Evolutionary conservation across 2,888 invertebrate species (phyloP).

Genomic region (Acleris cristana): DNA sequence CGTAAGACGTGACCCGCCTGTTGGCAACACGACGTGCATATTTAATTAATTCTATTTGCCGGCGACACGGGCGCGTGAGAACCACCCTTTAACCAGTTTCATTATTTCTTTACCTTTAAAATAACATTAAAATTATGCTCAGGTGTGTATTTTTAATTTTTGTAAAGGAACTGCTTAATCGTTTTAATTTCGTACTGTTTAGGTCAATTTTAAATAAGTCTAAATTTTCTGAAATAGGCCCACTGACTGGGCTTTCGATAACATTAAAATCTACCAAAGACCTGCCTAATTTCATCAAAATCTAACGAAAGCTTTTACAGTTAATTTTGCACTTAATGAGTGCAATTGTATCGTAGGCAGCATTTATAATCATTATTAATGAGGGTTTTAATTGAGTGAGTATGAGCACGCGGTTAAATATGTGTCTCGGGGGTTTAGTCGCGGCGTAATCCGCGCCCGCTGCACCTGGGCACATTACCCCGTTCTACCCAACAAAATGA

Average conservation of each 20-base stretch:
- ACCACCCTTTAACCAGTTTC: slow-evolving; percentile 8
- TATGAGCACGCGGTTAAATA: slow-evolving; percentile 41
- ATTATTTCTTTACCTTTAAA: not conserved
- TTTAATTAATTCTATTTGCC: slow-evolving; percentile 33
- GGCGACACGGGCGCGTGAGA: slow-evolving; percentile 14
- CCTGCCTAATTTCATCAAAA: too few relatives aligned
- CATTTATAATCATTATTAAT: slow-evolving; percentile 54
- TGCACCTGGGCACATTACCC: slow-evolving; percentile 27
- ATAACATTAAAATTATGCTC: not conserved
- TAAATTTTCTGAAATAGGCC: too few relatives aligned
- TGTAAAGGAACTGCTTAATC: too few relatives aligned
- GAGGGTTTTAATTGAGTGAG: slow-evolving; percentile 55
- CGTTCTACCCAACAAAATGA: slow-evolving; percentile 16
- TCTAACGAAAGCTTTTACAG: not conserved
- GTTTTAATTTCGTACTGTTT: too few relatives aligned
- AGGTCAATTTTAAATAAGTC: too few relatives aligned
- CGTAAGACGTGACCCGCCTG: slow-evolving; percentile 24
- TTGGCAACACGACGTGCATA: slow-evolving; percentile 28
- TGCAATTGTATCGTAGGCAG: slow-evolving; percentile 31
- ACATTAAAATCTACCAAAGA: too few relatives aligned
- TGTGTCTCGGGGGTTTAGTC: slow-evolving; percentile 28
- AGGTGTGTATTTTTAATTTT: too few relatives aligned
- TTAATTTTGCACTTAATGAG: slow-evolving; percentile 6
- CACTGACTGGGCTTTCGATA: too few relatives aligned
- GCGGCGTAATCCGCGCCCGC: slow-evolving; percentile 15